phyloP scores from a whole-genome alignment of 2,113 vertebrate genomes.

The Macquaria ambigua region DNA sequence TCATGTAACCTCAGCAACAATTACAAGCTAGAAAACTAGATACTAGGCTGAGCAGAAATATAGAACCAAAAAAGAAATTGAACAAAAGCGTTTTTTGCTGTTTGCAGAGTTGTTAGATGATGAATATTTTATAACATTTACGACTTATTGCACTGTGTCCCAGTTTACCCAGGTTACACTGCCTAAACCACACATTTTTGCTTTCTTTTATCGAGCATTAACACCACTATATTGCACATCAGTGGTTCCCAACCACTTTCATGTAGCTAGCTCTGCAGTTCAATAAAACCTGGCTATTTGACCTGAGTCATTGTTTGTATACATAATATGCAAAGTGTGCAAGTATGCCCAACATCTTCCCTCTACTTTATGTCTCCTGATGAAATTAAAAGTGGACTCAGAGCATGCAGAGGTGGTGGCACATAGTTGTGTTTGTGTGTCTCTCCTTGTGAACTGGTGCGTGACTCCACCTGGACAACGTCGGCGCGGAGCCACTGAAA shows the following conservation, averaged over 20 bases:
- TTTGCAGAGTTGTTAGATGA: neutral
- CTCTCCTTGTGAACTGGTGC: conserved; percentile 25
- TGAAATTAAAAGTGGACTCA: neutral
- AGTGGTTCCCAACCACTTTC: neutral
- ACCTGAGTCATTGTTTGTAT: neutral
- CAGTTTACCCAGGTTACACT: neutral
- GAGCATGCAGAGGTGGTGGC: neutral
- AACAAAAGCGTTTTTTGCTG: neutral
- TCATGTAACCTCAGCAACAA: neutral
- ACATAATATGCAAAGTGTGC: neutral
- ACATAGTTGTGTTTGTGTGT: neutral
- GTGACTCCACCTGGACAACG: conserved; percentile 35
- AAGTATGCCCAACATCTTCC: neutral
- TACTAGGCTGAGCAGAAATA: neutral
- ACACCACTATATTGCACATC: too few relatives aligned
- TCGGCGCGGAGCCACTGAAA: conserved; percentile 30
- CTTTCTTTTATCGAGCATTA: neutral
- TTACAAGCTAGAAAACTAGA: neutral
- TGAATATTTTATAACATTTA: conserved; percentile 7
- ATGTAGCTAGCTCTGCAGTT: neutral
- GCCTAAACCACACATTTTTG: neutral
- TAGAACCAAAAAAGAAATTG: too few relatives aligned
- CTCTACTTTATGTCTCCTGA: neutral
- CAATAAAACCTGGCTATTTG: neutral
- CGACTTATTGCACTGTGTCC: conserved; percentile 1